Percentiles rank a stretch among this genome's conserved stretches.
phyloP scores from a whole-genome alignment of 23 tunicate genomes.

The Halocynthia aurantium region DNA sequence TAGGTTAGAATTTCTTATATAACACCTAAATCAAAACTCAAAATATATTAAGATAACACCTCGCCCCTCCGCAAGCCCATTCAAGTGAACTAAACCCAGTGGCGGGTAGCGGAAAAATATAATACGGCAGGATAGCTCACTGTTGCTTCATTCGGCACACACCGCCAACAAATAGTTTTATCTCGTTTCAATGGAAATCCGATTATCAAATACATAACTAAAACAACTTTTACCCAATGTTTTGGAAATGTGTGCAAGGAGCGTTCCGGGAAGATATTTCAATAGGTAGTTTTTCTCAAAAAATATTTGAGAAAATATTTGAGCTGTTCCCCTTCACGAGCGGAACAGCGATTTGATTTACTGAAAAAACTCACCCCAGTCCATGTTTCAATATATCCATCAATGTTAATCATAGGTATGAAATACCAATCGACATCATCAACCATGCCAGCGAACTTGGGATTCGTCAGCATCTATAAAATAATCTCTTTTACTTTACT shows the following conservation, averaged over 20 bases:
- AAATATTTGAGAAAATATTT: neutral
- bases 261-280: neutral
- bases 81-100: no score
- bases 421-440: slow-evolving; percentile 55
- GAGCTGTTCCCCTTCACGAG: neutral
- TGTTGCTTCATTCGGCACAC: no score
- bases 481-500: neutral
- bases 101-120: no score
- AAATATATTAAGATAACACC: no score
- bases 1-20: neutral
- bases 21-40: no score
- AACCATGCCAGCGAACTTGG: slow-evolving; percentile 15
- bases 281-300: neutral
- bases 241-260: no score
- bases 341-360: neutral
- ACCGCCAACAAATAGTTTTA: no score
- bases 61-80: no score
- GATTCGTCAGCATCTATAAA: slow-evolving; percentile 51
- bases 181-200: no score
- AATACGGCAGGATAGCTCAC: no score
- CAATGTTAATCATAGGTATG: slow-evolving; percentile 56
- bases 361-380: slow-evolving; percentile 6
- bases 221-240: no score
- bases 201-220: no score
- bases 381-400: slow-evolving; percentile 55